Evolutionary conservation across 2,113 vertebrate genomes (phyloP), one percentile per base, ranked within the genome.

Genomic region (Hippoglossus stenolepis): DNA sequence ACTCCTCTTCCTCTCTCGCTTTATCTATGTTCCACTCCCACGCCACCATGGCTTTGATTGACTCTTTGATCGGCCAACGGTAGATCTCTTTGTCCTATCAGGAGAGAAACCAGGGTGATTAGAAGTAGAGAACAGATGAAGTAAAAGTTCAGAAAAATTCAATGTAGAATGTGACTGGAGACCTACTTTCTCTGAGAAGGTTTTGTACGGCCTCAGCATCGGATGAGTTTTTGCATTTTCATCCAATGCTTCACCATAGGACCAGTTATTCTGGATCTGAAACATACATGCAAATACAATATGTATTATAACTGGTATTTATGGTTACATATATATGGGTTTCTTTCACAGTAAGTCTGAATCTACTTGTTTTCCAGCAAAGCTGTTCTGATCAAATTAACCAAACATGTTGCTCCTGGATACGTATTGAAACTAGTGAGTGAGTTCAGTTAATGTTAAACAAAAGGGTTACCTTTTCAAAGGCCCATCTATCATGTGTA

Each of bases 1-100:
- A 91, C 86, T 94, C 96, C 18, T 98, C 97, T 9, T 97, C 96
- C 17, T 98, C 97, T 1, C 96, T 93, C 2, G 97, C 95, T 90
- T 98, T 97, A 65, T 98, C 97, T 2, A 98, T 47, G 0, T 92
- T 97, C 97, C 97, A 98, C 84, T 98, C 97, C 97, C 97, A 98
- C 21, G 96, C 96, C 15, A 97, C 87, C 97, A 97, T 98, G 82
- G 97, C 97, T 85, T 98, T 98, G 53, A 98, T 66, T 2, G 97
- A 98, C 83, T 98, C 97, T 86, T 98, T 98, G 82, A 98, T 97
- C 23, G 97, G 97, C 96, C 97, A 98, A 3, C 97, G 95, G 85
- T 98, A 98, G 68, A 98, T 98, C 87, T 98, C 97, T 88, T 97
- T 97, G 93, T 98, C 97, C 97, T 98, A 69, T 2, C 45, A 53